Evolutionary conservation across 1,140 invertebrate genomes (phyloP), one percentile per base, ranked within the genome.

Genomic region (Hylaeus volcanicus): DNA sequence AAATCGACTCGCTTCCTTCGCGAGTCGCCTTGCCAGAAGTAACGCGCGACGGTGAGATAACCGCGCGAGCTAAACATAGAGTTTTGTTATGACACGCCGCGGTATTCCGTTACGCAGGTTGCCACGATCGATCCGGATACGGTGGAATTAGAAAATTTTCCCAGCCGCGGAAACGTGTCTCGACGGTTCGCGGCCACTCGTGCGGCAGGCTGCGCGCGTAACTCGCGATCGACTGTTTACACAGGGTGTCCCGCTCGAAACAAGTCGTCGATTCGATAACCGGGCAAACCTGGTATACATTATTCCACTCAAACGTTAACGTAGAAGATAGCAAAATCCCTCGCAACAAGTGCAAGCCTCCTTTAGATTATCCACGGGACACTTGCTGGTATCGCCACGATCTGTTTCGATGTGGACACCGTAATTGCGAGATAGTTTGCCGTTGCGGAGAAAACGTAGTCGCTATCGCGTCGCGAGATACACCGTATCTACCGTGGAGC

Each of bases 401-500:
- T 15, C 3, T 15, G 4, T 56, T 56, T 56, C 55, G 55, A 15
- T 1, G 8, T 6, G 51, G 51, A 51, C 51, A 51, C 2, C 9
- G 8, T 66, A 66, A 48, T 70, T 55, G 53, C 41, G n/a, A 70
- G 66, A 70, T 69, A 15, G n/a, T 12, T 26, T 8, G 12, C 37
- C 6, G 51, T 51, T 51, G 39, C 45, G 3, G 15, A 53, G 3
- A 12, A 76, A 14, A 66, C 56, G 26, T 9, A 1, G 14, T 2
- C 12, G 37, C 2, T 72, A 60, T 53, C 69, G 74, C 79, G 55
- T 9, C 51, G 51, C 51, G 64, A 58, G 72, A 37, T 63, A 55
- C 64, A 26, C 56, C 69, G 60, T 69, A 58, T 43, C 55, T 15
- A 55, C 45, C 55, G 43, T 5, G n/a, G 4, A 61, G 1, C 14